Base-by-base conservation (phyloP, 2,797 vertebrate species). In the Microctenopoma stevenorrisi region DNA sequence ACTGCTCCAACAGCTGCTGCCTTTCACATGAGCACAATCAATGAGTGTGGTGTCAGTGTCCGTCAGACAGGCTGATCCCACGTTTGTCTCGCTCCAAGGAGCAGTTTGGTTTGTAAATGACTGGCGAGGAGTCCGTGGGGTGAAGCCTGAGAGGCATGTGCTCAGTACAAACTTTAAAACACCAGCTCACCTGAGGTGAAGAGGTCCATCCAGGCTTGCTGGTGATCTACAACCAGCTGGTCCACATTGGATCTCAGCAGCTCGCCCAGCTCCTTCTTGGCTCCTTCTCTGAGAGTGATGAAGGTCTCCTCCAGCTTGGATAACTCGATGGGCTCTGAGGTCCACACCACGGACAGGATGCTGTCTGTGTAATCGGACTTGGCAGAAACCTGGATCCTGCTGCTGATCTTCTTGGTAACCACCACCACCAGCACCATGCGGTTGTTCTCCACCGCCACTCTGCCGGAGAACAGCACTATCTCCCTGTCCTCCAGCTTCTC, bases 131-230 rank as follows among this genome's bases (percentile, higher is more conserved):
- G 8, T 22, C 4, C 4, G 5, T 2, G 7, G 30, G 5, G 14
- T 22, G 22, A 35, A 35, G 2, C 11, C 2, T 3, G 30, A 35
- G 37, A 38, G 12, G 37, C 3, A 37, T 12, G 37, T 35, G 33
- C 33, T 35, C 33, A 35, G 33, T 35, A 8, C 7, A 35, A 8
- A 35, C 33, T 8, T 35, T 35, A 2, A 14, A 14, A 42, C 4
- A 1, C 14, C 46, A 30, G 51, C 89, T 94, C 78, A 97, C 98
- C 98, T 83, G 97, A 97, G 79, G 95, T 95, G 81, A 99, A 98
- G 48, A 99, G 94, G 76, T 99, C 96, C n/a, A 92, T 86, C 98
- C 98, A 99, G 22, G 95, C 95, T 84, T 94, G 94, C 76, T 95
- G 96, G 89, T 99, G 98, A 51, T 96, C 95, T 37, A 83, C 77